Base-by-base conservation (phyloP, 2,113 vertebrate species). In the Tyto alba region DNA sequence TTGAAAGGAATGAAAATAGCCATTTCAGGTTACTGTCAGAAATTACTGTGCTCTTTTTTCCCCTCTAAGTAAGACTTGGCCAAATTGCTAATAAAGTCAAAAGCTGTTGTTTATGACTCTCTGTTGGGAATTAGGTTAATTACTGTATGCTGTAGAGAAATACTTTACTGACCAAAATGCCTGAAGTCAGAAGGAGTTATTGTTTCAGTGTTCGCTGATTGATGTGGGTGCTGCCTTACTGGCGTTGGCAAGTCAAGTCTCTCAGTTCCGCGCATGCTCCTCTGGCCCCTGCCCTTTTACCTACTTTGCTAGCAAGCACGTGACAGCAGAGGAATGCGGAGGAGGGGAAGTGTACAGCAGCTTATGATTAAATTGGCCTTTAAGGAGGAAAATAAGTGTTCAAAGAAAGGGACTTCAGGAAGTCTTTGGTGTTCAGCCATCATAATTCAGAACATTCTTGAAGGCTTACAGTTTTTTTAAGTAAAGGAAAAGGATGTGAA, bases 261-360 rank as follows among this genome's bases (percentile, higher is more conserved):
- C 3, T 6, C 11, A 85, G 68, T 13, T 22, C 22, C 3, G 17
- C 36, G 76, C 40, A 50, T 59, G 45, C 89, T 85, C 91, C 18
- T 66, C 52, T 20, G 52, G 60, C 22, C 26, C 3, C 21, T 59
- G 90, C 94, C 95, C 95, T 97, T 97, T 97, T 16, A 30, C 96
- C 97, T 77, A 93, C 86, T 97, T 97, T 11, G 80, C 67, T 15
- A 7, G 88, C 47, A 2, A 32, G 27, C 92, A 78, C 56, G 90
- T 66, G 88, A 89, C 72, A 2, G 59, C 21, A 32, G 36, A 72
- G 87, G 94, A 96, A 94, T 91, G 96, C 72, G 3, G 78, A 73
- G 67, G 43, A 81, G 71, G 90, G 95, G 96, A 94, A 94, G 86
- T 21, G 68, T 2, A 5, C 23, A 13, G 78, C 87, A 29, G 91